Evolutionary conservation across 2,113 vertebrate species (phyloP).

Genomic region (Pungitius pungitius): DNA sequence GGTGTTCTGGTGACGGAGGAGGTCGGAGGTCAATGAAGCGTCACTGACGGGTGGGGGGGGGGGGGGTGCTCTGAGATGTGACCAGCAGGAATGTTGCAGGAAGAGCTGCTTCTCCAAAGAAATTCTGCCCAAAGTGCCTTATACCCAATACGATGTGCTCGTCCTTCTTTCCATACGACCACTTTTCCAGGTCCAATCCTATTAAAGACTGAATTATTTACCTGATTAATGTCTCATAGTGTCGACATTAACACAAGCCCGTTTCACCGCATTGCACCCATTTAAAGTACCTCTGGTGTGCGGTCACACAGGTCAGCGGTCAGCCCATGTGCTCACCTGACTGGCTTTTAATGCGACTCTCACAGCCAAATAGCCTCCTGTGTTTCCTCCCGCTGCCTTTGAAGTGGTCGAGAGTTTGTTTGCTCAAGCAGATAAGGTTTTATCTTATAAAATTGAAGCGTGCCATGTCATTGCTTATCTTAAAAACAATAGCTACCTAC

Average conservation of each 20-base stretch:
- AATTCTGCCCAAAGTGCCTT: neutral
- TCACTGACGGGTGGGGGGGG: too few species aligned
- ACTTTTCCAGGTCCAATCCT: neutral
- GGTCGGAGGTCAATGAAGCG: conserved; percentile 15
- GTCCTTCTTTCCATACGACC: neutral
- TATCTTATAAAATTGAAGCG: conserved; percentile 64
- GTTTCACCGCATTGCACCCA: conserved; percentile 6
- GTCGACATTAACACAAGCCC: neutral
- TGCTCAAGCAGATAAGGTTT: conserved; percentile 70
- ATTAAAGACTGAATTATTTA: neutral
- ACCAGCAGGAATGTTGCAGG: neutral
- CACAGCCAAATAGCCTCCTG: conserved; percentile 34
- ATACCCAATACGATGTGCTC: too few species aligned
- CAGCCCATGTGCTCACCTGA: conserved; percentile 25
- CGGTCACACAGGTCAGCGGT: conserved; percentile 29
- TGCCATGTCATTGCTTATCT: conserved; percentile 72
- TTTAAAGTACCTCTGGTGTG: conserved; percentile 26
- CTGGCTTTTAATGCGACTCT: conserved; percentile 40
- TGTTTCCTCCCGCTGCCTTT: conserved; percentile 60
- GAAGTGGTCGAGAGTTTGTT: conserved; percentile 66
- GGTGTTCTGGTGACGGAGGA: conserved; percentile 37
- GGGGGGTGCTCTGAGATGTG: neutral
- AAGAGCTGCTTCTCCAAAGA: neutral
- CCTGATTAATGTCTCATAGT: too few species aligned
- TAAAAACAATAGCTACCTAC: conserved; percentile 59